Evolutionary conservation across 2,888 invertebrate genomes (phyloP).

Genomic region (Campaea margaritaria): DNA sequence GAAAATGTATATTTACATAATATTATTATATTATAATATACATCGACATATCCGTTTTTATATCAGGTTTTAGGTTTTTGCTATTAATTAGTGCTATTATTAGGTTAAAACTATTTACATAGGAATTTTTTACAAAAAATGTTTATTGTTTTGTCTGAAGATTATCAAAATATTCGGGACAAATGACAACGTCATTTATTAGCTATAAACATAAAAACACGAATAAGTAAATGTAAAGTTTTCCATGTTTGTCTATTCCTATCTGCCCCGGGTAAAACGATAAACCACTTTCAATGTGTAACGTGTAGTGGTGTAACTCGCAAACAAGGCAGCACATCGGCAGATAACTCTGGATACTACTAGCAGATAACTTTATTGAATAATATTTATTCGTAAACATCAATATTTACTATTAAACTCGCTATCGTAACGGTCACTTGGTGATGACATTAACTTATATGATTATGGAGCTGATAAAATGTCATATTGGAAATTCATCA

Average conservation of each 20-base stretch:
- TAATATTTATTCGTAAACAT: conserved; percentile 32
- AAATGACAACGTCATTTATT: too few species aligned
- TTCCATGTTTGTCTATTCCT: conserved; percentile 19
- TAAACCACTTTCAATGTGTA: conserved; percentile 10
- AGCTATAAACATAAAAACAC: background rate
- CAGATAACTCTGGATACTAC: conserved; percentile 4
- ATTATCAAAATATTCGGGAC: too few species aligned
- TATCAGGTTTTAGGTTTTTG: too few species aligned
- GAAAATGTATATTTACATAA: too few species aligned
- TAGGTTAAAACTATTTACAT: too few species aligned
- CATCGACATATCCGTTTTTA: too few species aligned
- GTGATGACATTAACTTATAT: background rate
- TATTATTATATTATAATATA: too few species aligned
- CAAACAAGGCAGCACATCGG: conserved; percentile 10
- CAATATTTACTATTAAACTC: conserved; percentile 26
- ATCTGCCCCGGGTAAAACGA: conserved; percentile 8
- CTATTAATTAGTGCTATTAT: too few species aligned
- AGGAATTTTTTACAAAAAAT: too few species aligned
- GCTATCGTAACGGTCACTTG: conserved; percentile 12
- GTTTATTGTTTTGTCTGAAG: too few species aligned
- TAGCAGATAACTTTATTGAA: conserved; percentile 26
- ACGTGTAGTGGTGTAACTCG: conserved; percentile 5
- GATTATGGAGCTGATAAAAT: too few species aligned
- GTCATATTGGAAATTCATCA: too few species aligned
- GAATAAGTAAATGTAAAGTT: background rate